Base-by-base conservation (phyloP, 2,113 vertebrate species). In the Ophiodon elongatus region DNA sequence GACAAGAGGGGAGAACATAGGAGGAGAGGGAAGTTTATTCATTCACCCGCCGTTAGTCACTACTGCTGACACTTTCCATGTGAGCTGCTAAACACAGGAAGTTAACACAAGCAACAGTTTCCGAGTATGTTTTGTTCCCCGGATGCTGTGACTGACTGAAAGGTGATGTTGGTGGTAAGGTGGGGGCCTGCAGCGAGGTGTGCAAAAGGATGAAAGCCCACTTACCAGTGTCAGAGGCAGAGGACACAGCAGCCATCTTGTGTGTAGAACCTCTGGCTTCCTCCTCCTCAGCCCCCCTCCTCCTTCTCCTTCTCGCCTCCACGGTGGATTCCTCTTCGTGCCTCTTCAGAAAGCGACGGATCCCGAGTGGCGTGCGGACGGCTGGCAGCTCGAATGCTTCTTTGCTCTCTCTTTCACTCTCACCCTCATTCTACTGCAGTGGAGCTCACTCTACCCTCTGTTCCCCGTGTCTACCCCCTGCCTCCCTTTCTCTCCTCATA, bases 181-280 rank as follows among this genome's bases (percentile, higher is more conserved):
- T 11, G 4, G n/a, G n/a, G 11, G 6, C 19, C 35, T 2, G 78
- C 39, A 31, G 72, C 9, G 8, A 80, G 71, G 76, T 43, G 37
- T 83, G 73, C 0, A 25, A 77, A 77, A 82, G 75, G 60, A 87
- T 80, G 52, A 85, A 80, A 81, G 66, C 59, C 73, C 80, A 93
- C 95, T 94, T 79, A 96, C 95, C 94, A 29, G 94, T 89, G 83
- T 91, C 92, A 73, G 91, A 93, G 84, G 87, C 89, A 91, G 93
- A 93, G 92, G 93, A 94, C 93, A 94, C 88, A 84, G 94, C 93
- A 93, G 95, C 95, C 95, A 96, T 96, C 93, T 95, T 96, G 94
- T 94, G 90, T 80, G 90, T 91, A 59, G 90, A 92, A 91, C 91
- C 91, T 90, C 90, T 92, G 93, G 93, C 91, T 89, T 93, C 92